These are phyloP conservation scores for Toxostoma redivivum DNA, from an alignment of 2,113 vertebrate species.

Conservation along the genomic window DNA sequence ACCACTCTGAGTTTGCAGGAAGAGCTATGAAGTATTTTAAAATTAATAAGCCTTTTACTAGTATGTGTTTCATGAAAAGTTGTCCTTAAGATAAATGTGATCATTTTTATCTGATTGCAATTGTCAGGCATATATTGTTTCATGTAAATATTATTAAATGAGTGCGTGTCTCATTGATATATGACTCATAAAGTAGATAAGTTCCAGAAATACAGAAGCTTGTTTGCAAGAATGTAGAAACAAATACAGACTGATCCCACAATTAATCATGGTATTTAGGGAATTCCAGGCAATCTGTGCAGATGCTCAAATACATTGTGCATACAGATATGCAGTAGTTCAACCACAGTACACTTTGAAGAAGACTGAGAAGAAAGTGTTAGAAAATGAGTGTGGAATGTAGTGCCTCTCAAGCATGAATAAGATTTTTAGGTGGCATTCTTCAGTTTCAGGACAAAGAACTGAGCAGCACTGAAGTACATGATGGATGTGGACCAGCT, in stretches of 20 bases:
- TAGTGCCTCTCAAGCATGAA: not conserved
- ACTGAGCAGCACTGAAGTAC: not conserved
- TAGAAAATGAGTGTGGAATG: not conserved
- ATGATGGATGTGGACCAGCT: not conserved
- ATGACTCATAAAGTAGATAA: constrained; percentile 19
- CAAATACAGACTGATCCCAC: constrained; percentile 37
- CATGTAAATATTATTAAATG: constrained; percentile 19
- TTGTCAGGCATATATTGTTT: constrained; percentile 5
- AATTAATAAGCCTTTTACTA: constrained; percentile 27
- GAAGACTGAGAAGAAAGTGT: not conserved
- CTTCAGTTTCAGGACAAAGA: not conserved
- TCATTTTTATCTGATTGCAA: constrained; percentile 36
- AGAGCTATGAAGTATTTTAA: constrained; percentile 35
- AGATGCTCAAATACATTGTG: constrained; percentile 1
- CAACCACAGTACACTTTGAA: constrained; percentile 10
- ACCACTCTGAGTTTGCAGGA: not conserved
- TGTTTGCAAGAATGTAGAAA: constrained; percentile 42
- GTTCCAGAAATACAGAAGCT: constrained; percentile 68
- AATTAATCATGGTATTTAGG: constrained; percentile 34
- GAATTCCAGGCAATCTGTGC: constrained; percentile 42
- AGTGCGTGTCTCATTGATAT: not conserved
- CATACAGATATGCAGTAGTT: not conserved
- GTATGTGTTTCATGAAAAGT: constrained; percentile 41
- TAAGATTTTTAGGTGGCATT: not conserved
- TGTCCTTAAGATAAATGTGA: constrained; percentile 49